Conservation (phyloP, 1,140 invertebrate species). For the Cryptotermes secundus region DNA sequence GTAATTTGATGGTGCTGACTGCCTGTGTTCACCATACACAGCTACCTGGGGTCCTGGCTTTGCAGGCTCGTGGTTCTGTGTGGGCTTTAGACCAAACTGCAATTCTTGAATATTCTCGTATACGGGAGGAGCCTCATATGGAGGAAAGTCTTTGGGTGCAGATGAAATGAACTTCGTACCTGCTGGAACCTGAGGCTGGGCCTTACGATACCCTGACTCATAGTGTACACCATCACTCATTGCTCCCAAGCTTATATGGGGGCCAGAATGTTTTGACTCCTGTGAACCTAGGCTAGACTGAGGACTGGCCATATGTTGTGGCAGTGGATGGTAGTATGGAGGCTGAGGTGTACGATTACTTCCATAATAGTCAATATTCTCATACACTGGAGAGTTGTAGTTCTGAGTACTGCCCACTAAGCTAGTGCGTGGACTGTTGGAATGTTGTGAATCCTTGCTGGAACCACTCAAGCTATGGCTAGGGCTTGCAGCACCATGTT, state of each 20-base stretch:
- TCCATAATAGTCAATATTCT: conserved; percentile 77
- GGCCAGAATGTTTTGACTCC: conserved; percentile 56
- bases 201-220: conserved; percentile 60
- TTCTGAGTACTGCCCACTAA: conserved; percentile 44
- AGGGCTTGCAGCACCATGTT: conserved; percentile 39
- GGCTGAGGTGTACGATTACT: conserved; percentile 50
- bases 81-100: conserved; percentile 38
- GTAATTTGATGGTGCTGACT: conserved; percentile 21
- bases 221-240: conserved; percentile 41
- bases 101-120: conserved; percentile 71
- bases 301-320: conserved; percentile 45
- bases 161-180: conserved; percentile 51
- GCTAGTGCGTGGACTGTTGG: conserved; percentile 61
- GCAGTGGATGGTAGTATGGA: conserved; percentile 62
- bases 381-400: conserved; percentile 66
- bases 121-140: conserved; percentile 61
- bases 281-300: conserved; percentile 53
- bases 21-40: conserved; percentile 32
- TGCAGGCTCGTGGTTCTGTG: conserved; percentile 45
- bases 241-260: conserved; percentile 50
- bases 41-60: conserved; percentile 54
- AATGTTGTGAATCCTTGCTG: conserved; percentile 53
- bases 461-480: conserved; percentile 53
- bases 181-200: conserved; percentile 68
- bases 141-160: conserved; percentile 52